Evolutionary conservation across 1,140 invertebrate genomes (phyloP).

Genomic region (Drosophila sulfurigaster): DNA sequence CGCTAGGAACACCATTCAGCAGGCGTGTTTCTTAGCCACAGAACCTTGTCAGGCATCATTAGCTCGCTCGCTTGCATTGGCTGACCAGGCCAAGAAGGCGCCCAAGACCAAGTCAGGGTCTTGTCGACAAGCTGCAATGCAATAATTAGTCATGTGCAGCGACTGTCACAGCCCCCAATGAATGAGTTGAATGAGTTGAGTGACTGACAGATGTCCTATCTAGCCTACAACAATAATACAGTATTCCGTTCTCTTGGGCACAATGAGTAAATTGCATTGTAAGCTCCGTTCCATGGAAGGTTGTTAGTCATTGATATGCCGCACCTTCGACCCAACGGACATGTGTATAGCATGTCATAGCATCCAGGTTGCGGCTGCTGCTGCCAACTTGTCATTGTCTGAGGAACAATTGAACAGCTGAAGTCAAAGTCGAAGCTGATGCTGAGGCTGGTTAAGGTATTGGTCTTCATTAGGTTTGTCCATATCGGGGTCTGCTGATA

Average conservation of each 20-base stretch:
- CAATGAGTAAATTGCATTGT: slow-evolving; percentile 70
- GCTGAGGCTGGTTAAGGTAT: slow-evolving; percentile 17
- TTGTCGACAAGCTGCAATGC: slow-evolving; percentile 60
- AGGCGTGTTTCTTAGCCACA: slow-evolving; percentile 18
- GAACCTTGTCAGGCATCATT: slow-evolving; percentile 74
- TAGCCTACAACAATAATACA: background rate
- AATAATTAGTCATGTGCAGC: slow-evolving; percentile 79
- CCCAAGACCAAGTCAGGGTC: slow-evolving; percentile 30
- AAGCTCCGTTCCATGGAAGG: slow-evolving; percentile 43
- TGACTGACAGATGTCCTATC: slow-evolving; percentile 75
- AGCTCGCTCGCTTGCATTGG: slow-evolving; percentile 22
- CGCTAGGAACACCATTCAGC: slow-evolving; percentile 41
- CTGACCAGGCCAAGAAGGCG: slow-evolving; percentile 43
- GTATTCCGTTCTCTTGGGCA: slow-evolving; percentile 20
- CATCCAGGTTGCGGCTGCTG: background rate
- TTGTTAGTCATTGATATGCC: slow-evolving; percentile 78
- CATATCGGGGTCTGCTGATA: slow-evolving; percentile 18
- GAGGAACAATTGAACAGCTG: slow-evolving; percentile 32
- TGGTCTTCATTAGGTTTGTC: slow-evolving; percentile 44
- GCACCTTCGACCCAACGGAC: slow-evolving; percentile 52
- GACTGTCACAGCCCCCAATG: slow-evolving; percentile 41
- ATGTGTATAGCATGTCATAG: slow-evolving; percentile 1
- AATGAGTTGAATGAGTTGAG: slow-evolving; percentile 38
- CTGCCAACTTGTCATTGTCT: slow-evolving; percentile 29
- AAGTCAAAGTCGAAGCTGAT: slow-evolving; percentile 1